phyloP scores from a whole-genome alignment of 2,888 invertebrate genomes.

The Epinotia demarniana region DNA sequence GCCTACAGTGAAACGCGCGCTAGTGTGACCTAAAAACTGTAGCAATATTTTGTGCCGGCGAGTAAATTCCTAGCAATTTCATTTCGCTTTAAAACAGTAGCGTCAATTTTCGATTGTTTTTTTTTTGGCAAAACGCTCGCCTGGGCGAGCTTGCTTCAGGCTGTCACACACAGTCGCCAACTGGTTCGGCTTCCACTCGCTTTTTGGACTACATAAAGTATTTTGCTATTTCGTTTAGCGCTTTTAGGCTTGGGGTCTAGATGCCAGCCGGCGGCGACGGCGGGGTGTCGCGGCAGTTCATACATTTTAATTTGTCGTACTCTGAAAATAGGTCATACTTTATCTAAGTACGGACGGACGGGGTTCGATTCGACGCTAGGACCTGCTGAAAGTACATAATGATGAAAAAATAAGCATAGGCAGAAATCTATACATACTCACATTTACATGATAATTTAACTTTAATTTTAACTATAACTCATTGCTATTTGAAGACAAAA shows the following conservation, averaged over 20 bases:
- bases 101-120: conserved; percentile 42
- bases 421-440: too few species aligned
- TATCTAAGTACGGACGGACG: too few species aligned
- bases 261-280: too few species aligned
- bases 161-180: conserved; percentile 43
- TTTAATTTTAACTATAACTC: too few species aligned
- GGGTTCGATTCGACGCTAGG: too few species aligned
- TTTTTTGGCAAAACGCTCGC: conserved; percentile 28
- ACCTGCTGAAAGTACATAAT: too few species aligned
- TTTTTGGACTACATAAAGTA: conserved; percentile 25
- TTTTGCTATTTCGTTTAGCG: conserved; percentile 24
- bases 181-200: conserved; percentile 29
- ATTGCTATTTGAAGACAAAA: too few species aligned
- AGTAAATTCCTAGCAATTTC: conserved; percentile 34
- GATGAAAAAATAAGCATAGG: too few species aligned
- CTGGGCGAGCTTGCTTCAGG: conserved; percentile 17
- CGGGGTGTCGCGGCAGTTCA: too few species aligned
- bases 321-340: too few species aligned
- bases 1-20: conserved; percentile 1
- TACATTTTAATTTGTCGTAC: too few species aligned
- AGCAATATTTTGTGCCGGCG: conserved; percentile 15
- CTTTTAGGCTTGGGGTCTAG: not conserved
- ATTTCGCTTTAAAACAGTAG: conserved; percentile 42
- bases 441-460: too few species aligned
- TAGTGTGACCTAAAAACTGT: conserved; percentile 22